These are phyloP conservation scores for Rhynchomys soricoides DNA, from an alignment of 2,113 vertebrate genomes.

Conservation along the genomic window DNA sequence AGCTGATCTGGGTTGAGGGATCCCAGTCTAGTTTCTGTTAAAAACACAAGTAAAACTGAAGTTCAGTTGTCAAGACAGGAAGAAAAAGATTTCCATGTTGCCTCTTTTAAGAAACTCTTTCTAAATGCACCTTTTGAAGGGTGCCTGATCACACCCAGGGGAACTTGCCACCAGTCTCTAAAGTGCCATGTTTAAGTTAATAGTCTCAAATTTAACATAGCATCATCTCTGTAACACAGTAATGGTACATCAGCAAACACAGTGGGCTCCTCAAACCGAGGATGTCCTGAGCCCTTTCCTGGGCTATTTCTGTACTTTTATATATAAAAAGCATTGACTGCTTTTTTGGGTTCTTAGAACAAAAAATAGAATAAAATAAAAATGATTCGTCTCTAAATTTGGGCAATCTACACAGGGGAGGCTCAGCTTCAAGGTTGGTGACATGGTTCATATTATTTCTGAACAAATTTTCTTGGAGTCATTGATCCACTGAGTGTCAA, in stretches of 20 bases:
- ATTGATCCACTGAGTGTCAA: conserved; percentile 86
- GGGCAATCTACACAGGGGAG: conserved; percentile 62
- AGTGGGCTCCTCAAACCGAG: neutral
- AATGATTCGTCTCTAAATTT: conserved; percentile 77
- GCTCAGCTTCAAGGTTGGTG: conserved; percentile 78
- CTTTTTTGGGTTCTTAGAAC: conserved; percentile 80
- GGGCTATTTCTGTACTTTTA: conserved; percentile 76
- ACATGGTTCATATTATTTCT: conserved; percentile 81
- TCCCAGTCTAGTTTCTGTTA: neutral
- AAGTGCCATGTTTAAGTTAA: neutral
- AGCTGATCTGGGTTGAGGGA: fast-evolving
- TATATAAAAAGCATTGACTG: conserved; percentile 82
- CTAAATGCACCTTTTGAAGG: no score
- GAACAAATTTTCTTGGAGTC: conserved; percentile 86
- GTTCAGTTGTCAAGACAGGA: neutral
- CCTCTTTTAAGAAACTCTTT: conserved; percentile 17
- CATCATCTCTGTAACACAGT: neutral
- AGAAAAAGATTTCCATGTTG: conserved; percentile 9
- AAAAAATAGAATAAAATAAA: conserved; percentile 78
- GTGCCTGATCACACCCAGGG: neutral
- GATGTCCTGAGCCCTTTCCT: neutral
- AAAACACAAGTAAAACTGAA: neutral
- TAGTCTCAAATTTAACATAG: neutral
- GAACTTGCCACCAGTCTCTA: neutral
- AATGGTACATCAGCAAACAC: fast-evolving